Evolutionary conservation across 2,888 invertebrate species (phyloP), one percentile per base, ranked within the genome.

Genomic region (Himalopsyche anomala): DNA sequence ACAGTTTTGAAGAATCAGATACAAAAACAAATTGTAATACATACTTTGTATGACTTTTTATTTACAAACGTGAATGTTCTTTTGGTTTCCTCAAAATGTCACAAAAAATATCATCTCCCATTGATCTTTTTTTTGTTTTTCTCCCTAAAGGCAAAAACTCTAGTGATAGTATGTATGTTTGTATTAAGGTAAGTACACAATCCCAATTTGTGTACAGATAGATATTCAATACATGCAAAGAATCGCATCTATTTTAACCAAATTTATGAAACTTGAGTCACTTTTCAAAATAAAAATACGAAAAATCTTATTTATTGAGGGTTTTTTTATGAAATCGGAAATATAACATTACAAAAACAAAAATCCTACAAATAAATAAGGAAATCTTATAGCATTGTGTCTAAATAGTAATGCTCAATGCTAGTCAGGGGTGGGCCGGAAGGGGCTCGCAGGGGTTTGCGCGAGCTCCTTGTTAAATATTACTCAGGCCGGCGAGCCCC

Each of bases 81-180:
- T 55, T 56, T 38, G 17, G 54, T 82, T 51, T 38, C 36, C 40
- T 6, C 9, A 80, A 80, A 45, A n/a, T 80, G 40, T 17, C 40
- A 45, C 42, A 80, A 80, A 80, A 80, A 80, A 80, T 40, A 45
- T 45, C 80, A 28, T 2, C n/a, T 42, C 80, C 17, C 42, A 80
- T 42, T 17, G 80, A 80, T 80, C 80, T 80, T 80, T 80, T 80
- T 80, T 80, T 45, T 45, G 45, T 42, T 80, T 80, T 80, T 40
- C 40, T 80, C 80, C 80, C 80, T 80, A 42, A 45, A 80, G 45
- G 28, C 80, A 80, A n/a, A 80, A 42, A 80, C 9, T 42, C 42
- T 83, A 19, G 82, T 38, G 62, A 62, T 45, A 56, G 42, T 62
- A 42, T 69, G 36, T 45, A 69, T 11, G 69, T 42, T 45, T 69